These are phyloP conservation scores for Acanthosoma haemorrhoidale DNA, from an alignment of 2,888 invertebrate genomes.

Conservation along the genomic window DNA sequence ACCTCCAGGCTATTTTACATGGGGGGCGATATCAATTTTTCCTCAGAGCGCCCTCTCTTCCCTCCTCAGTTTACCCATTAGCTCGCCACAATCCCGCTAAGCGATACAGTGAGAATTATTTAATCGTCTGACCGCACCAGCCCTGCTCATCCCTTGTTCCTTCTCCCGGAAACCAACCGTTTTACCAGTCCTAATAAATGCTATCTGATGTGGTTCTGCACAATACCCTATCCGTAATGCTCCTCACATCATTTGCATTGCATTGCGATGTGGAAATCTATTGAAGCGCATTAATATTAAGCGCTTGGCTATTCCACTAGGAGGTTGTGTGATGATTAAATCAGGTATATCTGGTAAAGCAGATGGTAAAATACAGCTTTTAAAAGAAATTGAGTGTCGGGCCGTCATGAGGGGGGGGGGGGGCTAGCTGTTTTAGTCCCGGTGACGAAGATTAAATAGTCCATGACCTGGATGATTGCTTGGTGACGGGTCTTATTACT, in stretches of 20 bases:
- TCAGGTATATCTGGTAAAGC: too few relatives aligned
- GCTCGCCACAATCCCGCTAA: background rate
- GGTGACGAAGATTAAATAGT: too few relatives aligned
- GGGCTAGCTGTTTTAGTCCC: too few relatives aligned
- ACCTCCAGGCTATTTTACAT: background rate
- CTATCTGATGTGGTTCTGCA: background rate
- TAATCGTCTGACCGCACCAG: background rate
- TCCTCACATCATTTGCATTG: background rate
- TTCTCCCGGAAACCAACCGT: background rate
- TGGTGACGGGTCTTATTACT: too few relatives aligned
- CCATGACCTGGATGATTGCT: too few relatives aligned
- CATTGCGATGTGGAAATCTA: background rate
- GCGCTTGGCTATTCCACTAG: too few relatives aligned
- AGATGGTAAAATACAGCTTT: too few relatives aligned
- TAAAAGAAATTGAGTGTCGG: too few relatives aligned
- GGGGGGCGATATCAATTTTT: conserved; percentile 9
- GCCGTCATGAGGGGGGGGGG: too few relatives aligned
- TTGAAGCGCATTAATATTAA: too few relatives aligned
- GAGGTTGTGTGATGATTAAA: too few relatives aligned
- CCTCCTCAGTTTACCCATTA: background rate
- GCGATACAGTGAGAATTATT: conserved; percentile 1
- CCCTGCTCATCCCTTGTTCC: too few relatives aligned
- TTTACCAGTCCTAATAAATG: background rate
- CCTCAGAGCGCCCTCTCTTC: background rate
- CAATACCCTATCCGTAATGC: background rate